Evolutionary conservation across 2,113 vertebrate genomes (phyloP), one percentile per base, ranked within the genome.

Genomic region (Sinocyclocheilus maitianheensis): DNA sequence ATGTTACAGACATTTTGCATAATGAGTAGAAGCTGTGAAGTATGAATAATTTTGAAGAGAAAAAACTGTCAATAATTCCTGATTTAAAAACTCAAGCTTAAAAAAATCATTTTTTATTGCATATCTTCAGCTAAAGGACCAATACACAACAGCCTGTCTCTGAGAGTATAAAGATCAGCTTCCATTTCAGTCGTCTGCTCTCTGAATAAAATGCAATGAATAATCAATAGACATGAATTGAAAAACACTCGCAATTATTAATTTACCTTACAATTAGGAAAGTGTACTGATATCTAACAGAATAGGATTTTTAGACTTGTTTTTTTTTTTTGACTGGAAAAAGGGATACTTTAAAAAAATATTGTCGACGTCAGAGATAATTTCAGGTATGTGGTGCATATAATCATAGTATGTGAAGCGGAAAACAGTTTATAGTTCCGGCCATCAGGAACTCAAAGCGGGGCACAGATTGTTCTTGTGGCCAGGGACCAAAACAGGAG

Each of bases 391-490:
- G 20, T n/a, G 71, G 71, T 24, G 71, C 22, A 75, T 75, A 13
- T 75, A 24, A 24, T 48, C 43, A 24, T 14, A 10, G 37, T 5
- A 30, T 0, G 13, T 48, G n/a, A 46, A 81, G 18, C 58, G 77
- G 84, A 78, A 71, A 87, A 78, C 40, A 34, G 77, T 46, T 77
- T 26, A 74, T 65, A 85, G 78, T 16, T 72, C 83, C 13, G 12
- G 72, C 83, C 58, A 81, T 86, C 34, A 53, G 65, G 77, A 74
- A 85, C 74, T 63, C 34, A 37, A 74, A 86, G 46, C 46, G 78
- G 69, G 83, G 81, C 85, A 88, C 89, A 90, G 87, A 85, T 90
- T 90, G 89, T 53, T 72, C 43, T 69, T 71, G 86, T 90, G 89
- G 89, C 85, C 67, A 34, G 40, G 14, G 76, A 88, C 85, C 89